A percentile compares a stretch with the other conserved stretches of the same genome.
Conservation (phyloP, 2,888 invertebrate species). For the Elmis aenea region DNA sequence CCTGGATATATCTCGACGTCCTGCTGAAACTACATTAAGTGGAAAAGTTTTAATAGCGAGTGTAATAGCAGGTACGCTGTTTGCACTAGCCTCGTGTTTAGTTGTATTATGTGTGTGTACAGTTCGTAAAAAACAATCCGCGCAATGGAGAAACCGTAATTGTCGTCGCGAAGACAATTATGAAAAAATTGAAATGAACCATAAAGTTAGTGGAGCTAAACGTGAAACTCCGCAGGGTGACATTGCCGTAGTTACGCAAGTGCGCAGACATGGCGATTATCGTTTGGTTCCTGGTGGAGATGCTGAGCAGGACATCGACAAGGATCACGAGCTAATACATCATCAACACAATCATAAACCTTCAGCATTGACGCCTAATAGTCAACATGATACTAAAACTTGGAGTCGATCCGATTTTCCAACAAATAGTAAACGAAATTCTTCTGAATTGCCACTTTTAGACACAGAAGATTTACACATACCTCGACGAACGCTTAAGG, state of each 20-base stretch:
- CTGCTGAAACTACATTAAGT: constrained; percentile 56
- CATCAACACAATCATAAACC: constrained; percentile 44
- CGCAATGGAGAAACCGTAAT: constrained; percentile 47
- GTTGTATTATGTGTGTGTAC: constrained; percentile 60
- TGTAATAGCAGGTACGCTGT: constrained; percentile 60
- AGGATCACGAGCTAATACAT: constrained; percentile 57
- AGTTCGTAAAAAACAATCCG: constrained; percentile 57
- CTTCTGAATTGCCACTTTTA: constrained; percentile 30
- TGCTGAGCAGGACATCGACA: constrained; percentile 59
- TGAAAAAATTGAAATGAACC: constrained; percentile 74
- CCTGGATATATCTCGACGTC: constrained; percentile 63
- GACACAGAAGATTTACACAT: constrained; percentile 58
- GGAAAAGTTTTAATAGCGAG: constrained; percentile 61
- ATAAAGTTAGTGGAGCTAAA: constrained; percentile 43
- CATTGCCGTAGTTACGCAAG: constrained; percentile 41
- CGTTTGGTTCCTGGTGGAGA: constrained; percentile 59
- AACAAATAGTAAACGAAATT: constrained; percentile 30
- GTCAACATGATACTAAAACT: constrained; percentile 35
- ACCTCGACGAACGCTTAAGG: constrained; percentile 52
- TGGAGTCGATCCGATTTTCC: constrained; percentile 23
- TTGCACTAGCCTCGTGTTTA: constrained; percentile 63
- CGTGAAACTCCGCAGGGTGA: constrained; percentile 23
- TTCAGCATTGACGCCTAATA: constrained; percentile 41
- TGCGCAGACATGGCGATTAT: constrained; percentile 63
- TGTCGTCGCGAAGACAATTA: constrained; percentile 58